A percentile compares a stretch with the other conserved stretches of the same genome.
Conservation (phyloP, 2,888 invertebrate genomes). For the Polyommatus iphigenia region DNA sequence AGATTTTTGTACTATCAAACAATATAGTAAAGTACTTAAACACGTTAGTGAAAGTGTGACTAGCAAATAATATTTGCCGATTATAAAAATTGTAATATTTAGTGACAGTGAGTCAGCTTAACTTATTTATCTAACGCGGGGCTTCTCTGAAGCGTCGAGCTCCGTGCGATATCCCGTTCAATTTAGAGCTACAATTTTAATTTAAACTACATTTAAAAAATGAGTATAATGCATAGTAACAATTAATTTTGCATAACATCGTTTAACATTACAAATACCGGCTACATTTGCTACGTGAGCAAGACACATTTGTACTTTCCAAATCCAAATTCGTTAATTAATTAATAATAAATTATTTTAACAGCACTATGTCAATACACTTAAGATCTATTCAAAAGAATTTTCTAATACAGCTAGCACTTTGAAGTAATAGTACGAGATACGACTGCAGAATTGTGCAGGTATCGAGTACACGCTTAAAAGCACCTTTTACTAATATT, state of each 20-base stretch:
- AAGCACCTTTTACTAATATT: too few relatives aligned
- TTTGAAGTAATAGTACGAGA: too few relatives aligned
- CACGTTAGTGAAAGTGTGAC: conserved; percentile 74
- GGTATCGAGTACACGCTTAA: too few relatives aligned
- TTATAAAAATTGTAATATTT: conserved; percentile 59
- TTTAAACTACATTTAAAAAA: conserved; percentile 58
- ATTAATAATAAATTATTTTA: conserved; percentile 49
- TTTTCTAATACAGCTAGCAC: conserved; percentile 58
- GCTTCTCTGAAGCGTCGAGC: conserved; percentile 55
- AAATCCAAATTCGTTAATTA: conserved; percentile 52
- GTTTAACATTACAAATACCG: conserved; percentile 50
- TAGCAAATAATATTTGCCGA: conserved; percentile 77
- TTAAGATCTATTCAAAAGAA: conserved; percentile 59
- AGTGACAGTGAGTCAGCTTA: conserved; percentile 74
- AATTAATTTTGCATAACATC: conserved; percentile 47
- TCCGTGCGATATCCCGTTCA: conserved; percentile 54
- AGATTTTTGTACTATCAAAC: conserved; percentile 80
- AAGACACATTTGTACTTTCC: conserved; percentile 73
- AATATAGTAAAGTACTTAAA: conserved; percentile 75
- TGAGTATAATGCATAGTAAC: conserved; percentile 64
- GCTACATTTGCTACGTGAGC: conserved; percentile 73
- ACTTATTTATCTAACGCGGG: conserved; percentile 59
- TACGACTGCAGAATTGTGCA: too few relatives aligned
- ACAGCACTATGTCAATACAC: conserved; percentile 57
- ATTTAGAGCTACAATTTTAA: conserved; percentile 57